Percentiles rank a stretch among this genome's conserved stretches.
These are phyloP conservation scores for Oreochromis tanganicae DNA, from an alignment of 2,113 vertebrate genomes.

Conservation along the genomic window DNA sequence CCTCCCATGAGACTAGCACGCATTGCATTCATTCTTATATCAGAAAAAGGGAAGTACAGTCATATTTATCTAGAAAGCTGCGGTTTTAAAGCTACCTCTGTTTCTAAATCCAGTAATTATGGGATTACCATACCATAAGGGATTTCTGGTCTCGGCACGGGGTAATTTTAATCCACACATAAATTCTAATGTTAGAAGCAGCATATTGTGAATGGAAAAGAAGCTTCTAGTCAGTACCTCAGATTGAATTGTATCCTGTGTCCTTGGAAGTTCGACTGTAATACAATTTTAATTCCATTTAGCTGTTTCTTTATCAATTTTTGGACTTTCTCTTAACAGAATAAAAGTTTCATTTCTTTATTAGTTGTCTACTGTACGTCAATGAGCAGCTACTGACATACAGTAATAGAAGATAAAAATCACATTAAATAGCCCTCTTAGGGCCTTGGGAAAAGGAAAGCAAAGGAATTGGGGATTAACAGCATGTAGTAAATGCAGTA, in stretches of 20 bases:
- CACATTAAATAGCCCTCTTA: background rate
- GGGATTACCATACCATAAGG: conserved; percentile 26
- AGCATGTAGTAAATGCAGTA: background rate
- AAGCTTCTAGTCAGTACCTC: background rate
- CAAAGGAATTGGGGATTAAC: background rate
- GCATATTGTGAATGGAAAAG: background rate
- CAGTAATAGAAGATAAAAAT: background rate
- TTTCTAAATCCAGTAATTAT: conserved; percentile 32
- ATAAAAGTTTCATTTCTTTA: background rate
- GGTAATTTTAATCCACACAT: background rate
- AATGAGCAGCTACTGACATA: background rate
- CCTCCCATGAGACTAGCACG: background rate
- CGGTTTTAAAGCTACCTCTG: conserved; percentile 1
- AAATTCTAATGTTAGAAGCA: background rate
- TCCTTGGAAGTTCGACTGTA: background rate
- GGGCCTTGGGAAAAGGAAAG: background rate
- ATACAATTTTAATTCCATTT: background rate
- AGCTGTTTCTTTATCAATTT: background rate
- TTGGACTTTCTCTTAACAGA: background rate
- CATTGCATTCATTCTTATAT: background rate
- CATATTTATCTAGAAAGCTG: background rate
- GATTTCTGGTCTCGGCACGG: background rate
- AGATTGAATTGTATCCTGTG: background rate
- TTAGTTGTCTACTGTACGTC: rapidly evolving
- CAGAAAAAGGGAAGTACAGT: background rate